A percentile compares a stretch with the other conserved stretches of the same genome.
Conservation (phyloP, 2,888 invertebrate species). For the Polyommatus icarus region DNA sequence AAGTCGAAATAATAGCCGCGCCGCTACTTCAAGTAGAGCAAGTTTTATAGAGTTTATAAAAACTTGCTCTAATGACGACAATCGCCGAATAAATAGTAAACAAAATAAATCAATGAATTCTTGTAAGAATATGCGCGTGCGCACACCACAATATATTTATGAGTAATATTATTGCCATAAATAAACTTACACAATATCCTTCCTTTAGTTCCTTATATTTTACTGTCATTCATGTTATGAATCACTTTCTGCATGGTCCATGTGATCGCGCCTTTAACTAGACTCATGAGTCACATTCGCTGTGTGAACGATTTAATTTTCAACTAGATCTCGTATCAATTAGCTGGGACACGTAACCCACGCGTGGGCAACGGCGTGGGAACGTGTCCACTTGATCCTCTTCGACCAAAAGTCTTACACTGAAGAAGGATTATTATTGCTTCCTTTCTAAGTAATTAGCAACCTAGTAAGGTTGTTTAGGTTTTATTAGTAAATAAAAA, state of each 20-base stretch:
- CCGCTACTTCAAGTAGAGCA: no score
- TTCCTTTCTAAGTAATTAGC: no score
- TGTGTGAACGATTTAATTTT: slow-evolving; percentile 74
- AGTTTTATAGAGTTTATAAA: no score
- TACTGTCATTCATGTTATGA: not conserved
- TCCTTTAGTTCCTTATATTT: not conserved
- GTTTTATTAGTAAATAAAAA: no score
- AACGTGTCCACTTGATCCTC: slow-evolving; percentile 39
- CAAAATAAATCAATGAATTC: not conserved
- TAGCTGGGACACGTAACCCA: slow-evolving; percentile 72
- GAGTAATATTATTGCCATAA: not conserved
- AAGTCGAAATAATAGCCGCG: no score
- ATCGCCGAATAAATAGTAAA: no score
- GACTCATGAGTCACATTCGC: slow-evolving; percentile 46
- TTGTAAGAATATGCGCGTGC: not conserved
- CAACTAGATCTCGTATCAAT: slow-evolving; percentile 71
- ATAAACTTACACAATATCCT: not conserved
- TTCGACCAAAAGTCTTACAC: no score
- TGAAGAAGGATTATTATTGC: not conserved
- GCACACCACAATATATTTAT: not conserved
- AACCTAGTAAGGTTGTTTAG: no score
- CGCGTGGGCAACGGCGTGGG: slow-evolving; percentile 63
- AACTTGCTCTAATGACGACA: no score
- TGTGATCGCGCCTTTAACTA: slow-evolving; percentile 6
- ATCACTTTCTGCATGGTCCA: not conserved